A percentile compares a stretch with the other conserved stretches of the same genome.
These are phyloP conservation scores for Hoplias malabaricus DNA, from an alignment of 2,113 vertebrate species.

Conservation along the genomic window DNA sequence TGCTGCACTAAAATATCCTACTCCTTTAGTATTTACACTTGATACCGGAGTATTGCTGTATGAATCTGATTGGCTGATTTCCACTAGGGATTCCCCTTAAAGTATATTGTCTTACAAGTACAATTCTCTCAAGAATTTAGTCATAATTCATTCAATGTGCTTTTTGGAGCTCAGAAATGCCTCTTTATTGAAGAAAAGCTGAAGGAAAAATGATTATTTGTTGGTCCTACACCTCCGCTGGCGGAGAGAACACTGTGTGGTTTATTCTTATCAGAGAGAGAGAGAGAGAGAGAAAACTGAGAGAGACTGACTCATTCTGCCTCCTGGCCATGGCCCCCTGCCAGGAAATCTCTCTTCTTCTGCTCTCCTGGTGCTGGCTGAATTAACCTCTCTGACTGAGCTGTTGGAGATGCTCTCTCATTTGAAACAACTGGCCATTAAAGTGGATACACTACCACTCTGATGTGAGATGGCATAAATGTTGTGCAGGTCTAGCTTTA, in stretches of 20 bases:
- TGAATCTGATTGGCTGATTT: no score
- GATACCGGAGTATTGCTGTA: no score
- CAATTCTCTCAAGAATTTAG: no score
- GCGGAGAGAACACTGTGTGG: neutral
- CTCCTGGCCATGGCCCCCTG: constrained; percentile 11
- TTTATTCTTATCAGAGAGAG: neutral
- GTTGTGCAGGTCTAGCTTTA: neutral
- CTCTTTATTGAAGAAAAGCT: neutral
- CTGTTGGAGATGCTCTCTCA: neutral
- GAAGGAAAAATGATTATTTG: constrained; percentile 21
- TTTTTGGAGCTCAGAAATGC: neutral
- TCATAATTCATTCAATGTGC: neutral
- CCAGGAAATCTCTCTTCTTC: constrained; percentile 22
- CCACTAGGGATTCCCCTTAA: no score
- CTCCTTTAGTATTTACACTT: no score
- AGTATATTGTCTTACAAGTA: no score
- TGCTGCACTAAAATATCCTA: no score
- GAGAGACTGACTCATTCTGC: neutral
- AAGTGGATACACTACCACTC: neutral
- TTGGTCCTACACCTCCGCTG: neutral
- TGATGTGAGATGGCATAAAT: neutral
- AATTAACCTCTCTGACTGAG: constrained; percentile 38
- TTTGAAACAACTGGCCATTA: constrained; percentile 8
- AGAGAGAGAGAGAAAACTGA: neutral
- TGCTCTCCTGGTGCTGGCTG: constrained; percentile 23